Conservation (phyloP, 2,888 invertebrate species). For the Tiliacea citrago region DNA sequence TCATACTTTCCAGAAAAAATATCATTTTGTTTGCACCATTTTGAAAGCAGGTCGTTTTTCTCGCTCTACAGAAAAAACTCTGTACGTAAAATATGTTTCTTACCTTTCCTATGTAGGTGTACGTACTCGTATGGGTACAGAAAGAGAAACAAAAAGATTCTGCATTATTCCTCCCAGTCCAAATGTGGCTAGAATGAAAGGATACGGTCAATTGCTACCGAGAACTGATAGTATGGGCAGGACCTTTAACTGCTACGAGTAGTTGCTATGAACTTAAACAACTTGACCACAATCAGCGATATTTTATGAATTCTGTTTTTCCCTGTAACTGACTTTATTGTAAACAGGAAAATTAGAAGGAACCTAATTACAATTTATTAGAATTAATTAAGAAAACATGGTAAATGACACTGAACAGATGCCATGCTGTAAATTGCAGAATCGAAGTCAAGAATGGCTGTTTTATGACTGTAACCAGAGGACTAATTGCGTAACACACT, state of each 20-base stretch:
- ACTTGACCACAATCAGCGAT: slow-evolving; percentile 16
- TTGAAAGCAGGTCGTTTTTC: not conserved
- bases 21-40: not conserved
- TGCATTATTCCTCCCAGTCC: not conserved
- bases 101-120: no score
- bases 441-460: no score
- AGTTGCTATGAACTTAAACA: not conserved
- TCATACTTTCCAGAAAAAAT: not conserved
- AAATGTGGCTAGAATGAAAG: not conserved
- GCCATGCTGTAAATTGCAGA: not conserved
- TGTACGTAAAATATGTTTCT: no score
- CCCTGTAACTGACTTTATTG: slow-evolving; percentile 6
- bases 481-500: no score
- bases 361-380: slow-evolving; percentile 28
- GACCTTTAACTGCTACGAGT: not conserved
- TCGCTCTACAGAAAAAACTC: not conserved
- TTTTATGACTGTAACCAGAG: no score
- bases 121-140: not conserved
- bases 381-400: slow-evolving; percentile 23
- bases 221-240: not conserved
- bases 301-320: slow-evolving; percentile 32
- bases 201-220: not conserved
- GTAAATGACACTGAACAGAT: no score
- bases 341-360: slow-evolving; percentile 51
- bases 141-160: not conserved